Conservation (phyloP, 2,797 vertebrate genomes). For the Pantherophis vulpinus region DNA sequence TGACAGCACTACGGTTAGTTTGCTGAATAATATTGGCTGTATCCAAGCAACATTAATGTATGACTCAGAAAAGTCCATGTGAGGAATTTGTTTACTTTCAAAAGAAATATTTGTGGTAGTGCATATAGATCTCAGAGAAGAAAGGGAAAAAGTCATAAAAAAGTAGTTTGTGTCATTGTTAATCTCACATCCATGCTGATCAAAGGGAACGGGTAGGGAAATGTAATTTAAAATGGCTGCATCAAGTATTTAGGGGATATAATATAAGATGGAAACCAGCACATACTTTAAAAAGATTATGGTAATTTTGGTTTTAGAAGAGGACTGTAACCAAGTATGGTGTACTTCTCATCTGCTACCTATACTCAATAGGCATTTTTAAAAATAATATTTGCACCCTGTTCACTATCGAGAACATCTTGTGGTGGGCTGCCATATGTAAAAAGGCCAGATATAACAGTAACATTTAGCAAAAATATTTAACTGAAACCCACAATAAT, state of each 20-base stretch:
- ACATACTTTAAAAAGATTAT: not conserved
- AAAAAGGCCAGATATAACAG: not conserved
- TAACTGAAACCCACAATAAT: not conserved
- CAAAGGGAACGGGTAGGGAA: not conserved
- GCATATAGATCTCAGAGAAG: not conserved
- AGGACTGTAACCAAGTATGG: not conserved
- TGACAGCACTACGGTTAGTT: constrained; percentile 19
- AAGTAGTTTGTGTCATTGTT: constrained; percentile 9
- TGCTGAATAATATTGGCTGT: constrained; percentile 20
- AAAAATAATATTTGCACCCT: not conserved
- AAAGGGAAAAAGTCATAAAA: not conserved
- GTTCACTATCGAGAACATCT: not conserved
- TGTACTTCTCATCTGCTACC: not conserved
- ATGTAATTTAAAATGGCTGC: not conserved
- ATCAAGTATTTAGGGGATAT: not conserved
- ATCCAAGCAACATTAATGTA: constrained; percentile 37
- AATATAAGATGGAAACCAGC: not conserved
- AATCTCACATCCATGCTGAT: not conserved
- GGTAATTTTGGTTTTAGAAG: not conserved
- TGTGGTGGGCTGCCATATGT: not conserved
- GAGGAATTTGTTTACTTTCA: constrained; percentile 39
- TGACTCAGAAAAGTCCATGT: constrained; percentile 4
- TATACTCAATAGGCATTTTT: not conserved
- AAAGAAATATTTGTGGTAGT: not conserved
- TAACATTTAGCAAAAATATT: not conserved